Percentiles rank a stretch among this genome's conserved stretches.
These are phyloP conservation scores for Notolepis coatsorum DNA, from an alignment of 2,797 vertebrate genomes.

Conservation along the genomic window DNA sequence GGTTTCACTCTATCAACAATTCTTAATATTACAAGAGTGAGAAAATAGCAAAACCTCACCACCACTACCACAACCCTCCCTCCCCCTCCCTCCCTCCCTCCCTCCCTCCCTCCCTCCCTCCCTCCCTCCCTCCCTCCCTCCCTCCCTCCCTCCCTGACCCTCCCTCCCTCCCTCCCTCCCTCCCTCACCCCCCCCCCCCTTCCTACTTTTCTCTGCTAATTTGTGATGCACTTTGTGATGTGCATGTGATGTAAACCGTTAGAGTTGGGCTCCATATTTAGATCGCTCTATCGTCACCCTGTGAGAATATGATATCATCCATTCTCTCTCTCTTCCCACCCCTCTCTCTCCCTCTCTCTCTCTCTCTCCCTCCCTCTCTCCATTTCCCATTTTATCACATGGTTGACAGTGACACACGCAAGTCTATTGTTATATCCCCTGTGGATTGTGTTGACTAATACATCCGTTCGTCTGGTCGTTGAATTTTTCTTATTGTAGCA, in stretches of 20 bases:
- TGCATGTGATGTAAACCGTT: too few species aligned
- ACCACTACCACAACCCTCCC: slow-evolving; percentile 2
- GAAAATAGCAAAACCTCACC: slow-evolving; percentile 55
- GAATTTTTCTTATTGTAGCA: too few species aligned
- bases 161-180: slow-evolving; percentile 18
- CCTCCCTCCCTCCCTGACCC: slow-evolving; percentile 7
- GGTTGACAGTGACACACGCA: too few species aligned
- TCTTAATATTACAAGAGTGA: slow-evolving; percentile 71
- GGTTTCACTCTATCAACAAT: slow-evolving; percentile 60
- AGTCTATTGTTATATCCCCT: too few species aligned
- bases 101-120: background rate
- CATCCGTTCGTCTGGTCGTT: too few species aligned
- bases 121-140: slow-evolving; percentile 1
- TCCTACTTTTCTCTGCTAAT: too few species aligned
- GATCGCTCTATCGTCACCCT: too few species aligned
- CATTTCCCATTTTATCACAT: too few species aligned
- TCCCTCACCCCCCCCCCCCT: slow-evolving; percentile 12
- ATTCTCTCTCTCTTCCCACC: slow-evolving; percentile 1
- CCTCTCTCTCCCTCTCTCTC: slow-evolving; percentile 10
- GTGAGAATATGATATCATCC: too few species aligned
- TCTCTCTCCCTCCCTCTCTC: slow-evolving; percentile 34
- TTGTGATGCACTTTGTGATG: too few species aligned
- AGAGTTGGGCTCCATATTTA: too few species aligned
- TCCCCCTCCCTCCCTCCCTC: slow-evolving; percentile 9
- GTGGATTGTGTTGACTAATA: too few species aligned